Evolutionary conservation across 2,888 invertebrate species (phyloP), one percentile per base, ranked within the genome.

Genomic region (Laothoe populi): DNA sequence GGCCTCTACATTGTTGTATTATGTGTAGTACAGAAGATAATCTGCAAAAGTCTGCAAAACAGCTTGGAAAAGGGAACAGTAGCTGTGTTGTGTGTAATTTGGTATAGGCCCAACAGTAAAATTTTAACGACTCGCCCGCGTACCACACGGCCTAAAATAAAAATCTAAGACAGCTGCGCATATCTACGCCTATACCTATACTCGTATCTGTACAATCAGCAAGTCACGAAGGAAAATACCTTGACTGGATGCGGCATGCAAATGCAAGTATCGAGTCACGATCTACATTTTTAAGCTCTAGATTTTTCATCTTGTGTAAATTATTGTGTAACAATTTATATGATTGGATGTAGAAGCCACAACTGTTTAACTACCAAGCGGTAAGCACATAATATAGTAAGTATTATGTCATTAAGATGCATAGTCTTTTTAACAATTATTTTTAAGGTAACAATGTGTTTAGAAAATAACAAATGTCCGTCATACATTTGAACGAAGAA

Each of bases 31-130:
- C 21, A 16, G 31, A 16, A 10, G 40, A 58, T 58, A 40, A 58
- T 58, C 23, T 21, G 24, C 23, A 57, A 35, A 60, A 2, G 38
- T 35, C 16, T 35, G 19, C 35, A 49, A 40, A 60, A 19, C 44
- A 19, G 16, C 42, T 16, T 44, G 2, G 19, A 49, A 24, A 60
- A 49, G 40, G 48, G 35, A 38, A 24, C 48, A 38, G 40, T 40
- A 49, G 38, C 10, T 23, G 24, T 60, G 26, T 16, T 60, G 49
- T 60, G 40, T 38, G 26, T 60, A 49, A 49, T 60, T 40, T 71
- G 71, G 66, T 72, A 73, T 77, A 70, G 73, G 71, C 72, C 74
- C 75, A 75, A 76, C 74, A 75, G 77, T 83, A 77, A 85, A 83
- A 75, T 67, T 72, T 78, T 84, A 78, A 84, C 76, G 82, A 82